A percentile compares a stretch with the other conserved stretches of the same genome.
phyloP scores from a whole-genome alignment of 2,888 invertebrate genomes.

The Dicycla oo region DNA sequence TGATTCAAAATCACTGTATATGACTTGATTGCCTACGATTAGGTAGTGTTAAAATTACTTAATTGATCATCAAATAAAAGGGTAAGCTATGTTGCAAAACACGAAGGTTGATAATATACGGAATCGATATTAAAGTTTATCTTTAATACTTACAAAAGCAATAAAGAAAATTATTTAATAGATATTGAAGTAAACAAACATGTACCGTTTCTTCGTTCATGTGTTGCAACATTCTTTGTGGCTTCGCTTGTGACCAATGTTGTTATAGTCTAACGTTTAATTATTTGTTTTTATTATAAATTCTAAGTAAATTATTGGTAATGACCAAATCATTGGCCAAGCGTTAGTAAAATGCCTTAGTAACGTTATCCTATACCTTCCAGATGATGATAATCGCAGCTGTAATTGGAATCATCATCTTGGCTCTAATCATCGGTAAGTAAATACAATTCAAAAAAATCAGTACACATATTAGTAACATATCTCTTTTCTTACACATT shows the following conservation, averaged over 20 bases:
- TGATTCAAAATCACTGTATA: background rate
- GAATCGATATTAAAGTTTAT: background rate
- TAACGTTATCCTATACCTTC: constrained; percentile 64
- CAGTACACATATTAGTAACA: constrained; percentile 51
- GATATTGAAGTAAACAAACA: background rate
- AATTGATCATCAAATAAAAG: background rate
- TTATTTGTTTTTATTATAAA: background rate
- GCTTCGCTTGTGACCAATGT: background rate
- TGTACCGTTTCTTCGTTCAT: background rate
- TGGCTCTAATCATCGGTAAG: constrained; percentile 97
- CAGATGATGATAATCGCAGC: constrained; percentile 98
- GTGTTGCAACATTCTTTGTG: background rate
- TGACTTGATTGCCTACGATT: background rate
- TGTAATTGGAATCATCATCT: constrained; percentile 94
- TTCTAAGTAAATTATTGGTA: background rate
- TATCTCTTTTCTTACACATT: constrained; percentile 65
- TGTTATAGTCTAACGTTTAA: background rate
- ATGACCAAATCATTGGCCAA: background rate
- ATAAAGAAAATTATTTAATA: background rate
- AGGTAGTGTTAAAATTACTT: background rate
- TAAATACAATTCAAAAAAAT: constrained; percentile 39
- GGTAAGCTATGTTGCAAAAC: background rate
- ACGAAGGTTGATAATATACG: background rate
- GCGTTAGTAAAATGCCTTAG: background rate
- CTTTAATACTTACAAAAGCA: constrained; percentile 12